Base-by-base conservation (phyloP, 2,797 vertebrate species). In the Arnoldichthys spilopterus region DNA sequence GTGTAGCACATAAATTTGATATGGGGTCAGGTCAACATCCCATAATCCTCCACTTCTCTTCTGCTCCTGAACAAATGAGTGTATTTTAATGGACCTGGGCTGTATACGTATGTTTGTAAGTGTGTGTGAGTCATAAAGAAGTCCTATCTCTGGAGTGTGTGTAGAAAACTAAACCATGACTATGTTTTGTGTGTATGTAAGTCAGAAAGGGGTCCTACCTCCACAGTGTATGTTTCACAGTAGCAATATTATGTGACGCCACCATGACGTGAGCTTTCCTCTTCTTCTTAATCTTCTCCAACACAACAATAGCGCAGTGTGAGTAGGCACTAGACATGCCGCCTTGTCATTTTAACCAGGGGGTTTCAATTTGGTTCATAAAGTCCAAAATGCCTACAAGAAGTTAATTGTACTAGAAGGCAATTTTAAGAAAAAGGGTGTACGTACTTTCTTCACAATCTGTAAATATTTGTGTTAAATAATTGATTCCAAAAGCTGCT, bases 221-320 rank as follows among this genome's bases (percentile, higher is more conserved):
- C 83, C 20, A 82, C 18, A 98, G 61, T 0, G 94, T 91, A 82
- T 94, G 94, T 73, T 87, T 88, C 51, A 96, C 91, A 0, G 94
- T 93, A 72, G 94, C 90, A 78, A 95, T 94, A 0, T 95, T 96
- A 91, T 96, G 95, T 12, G 95, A 93, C 0, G 95, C 95, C 77
- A 96, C 95, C 95, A 96, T 96, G 69, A 96, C 89, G 0, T 79
- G 89, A 3, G 93, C 92, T 74, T 85, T 93, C 43, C 74, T 2
- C 3, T 74, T 90, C 67, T 75, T 89, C n/a, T 89, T 90, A 74
- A 96, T 92, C 86, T 95, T 93, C 78, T 94, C 92, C 64, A 96
- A 86, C 26, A 96, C 51, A 34, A 26, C 59, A 32, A 34, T 34
- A 62, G 30, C 59, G 28, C 56, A 20, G 59, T 32, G 30, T 32